A percentile compares a stretch with the other conserved stretches of the same genome.
Evolutionary conservation across 2,888 invertebrate genomes (phyloP).

Genomic region (Patella depressa): DNA sequence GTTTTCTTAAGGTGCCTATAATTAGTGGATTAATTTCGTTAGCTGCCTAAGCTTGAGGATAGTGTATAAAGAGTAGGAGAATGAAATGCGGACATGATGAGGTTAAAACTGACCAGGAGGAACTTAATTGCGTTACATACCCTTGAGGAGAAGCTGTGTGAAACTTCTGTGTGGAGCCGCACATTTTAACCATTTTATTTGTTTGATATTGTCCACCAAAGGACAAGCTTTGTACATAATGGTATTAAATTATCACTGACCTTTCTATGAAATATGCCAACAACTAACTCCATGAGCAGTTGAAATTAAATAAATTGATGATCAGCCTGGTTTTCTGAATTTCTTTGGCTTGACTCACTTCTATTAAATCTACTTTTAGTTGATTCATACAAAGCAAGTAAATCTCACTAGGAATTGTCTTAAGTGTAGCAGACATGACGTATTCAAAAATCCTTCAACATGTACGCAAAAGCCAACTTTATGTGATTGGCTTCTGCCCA

Average conservation of each 20-base stretch:
- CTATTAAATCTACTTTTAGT: no score
- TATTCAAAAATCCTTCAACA: no score
- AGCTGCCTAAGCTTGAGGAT: background rate
- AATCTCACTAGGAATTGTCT: no score
- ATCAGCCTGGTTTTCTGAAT: no score
- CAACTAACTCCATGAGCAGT: background rate
- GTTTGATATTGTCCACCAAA: background rate
- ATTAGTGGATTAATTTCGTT: conserved; percentile 12
- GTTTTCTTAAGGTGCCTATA: background rate
- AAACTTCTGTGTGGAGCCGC: background rate
- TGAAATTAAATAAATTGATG: background rate
- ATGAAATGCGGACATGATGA: background rate
- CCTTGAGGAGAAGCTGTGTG: background rate
- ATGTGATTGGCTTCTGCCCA: background rate
- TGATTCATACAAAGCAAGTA: no score
- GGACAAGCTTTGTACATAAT: conserved; percentile 3
- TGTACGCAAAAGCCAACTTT: background rate
- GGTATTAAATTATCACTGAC: background rate
- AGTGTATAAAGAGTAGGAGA: no score
- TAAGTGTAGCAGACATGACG: no score
- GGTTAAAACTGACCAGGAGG: background rate
- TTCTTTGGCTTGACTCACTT: no score
- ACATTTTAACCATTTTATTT: conserved; percentile 4
- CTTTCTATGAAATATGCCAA: background rate
- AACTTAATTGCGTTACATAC: background rate